Evolutionary conservation across 2,113 vertebrate species (phyloP).

Genomic region (Cyrtonyx montezumae): DNA sequence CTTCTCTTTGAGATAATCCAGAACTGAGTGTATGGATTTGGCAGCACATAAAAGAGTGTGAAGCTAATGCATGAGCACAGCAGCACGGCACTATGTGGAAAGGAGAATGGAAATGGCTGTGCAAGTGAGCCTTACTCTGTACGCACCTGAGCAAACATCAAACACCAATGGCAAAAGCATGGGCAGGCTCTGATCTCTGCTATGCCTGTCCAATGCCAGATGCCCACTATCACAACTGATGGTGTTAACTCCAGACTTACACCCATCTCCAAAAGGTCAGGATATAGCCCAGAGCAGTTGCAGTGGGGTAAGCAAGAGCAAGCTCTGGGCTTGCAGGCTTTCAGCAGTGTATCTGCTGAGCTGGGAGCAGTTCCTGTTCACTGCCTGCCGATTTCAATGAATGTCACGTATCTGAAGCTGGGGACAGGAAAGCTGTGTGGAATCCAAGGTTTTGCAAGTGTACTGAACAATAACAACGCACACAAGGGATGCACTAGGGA

Average conservation of each 20-base stretch:
- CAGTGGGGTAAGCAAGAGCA: not conserved
- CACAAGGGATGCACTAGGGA: not conserved
- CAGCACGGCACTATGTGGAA: not conserved
- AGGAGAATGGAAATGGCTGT: not conserved
- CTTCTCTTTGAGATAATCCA: not conserved
- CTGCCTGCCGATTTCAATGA: not conserved
- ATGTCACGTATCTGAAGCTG: not conserved
- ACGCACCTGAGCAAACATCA: not conserved
- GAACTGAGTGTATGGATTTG: not conserved
- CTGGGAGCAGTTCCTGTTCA: not conserved
- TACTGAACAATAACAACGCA: not conserved
- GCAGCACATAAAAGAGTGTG: not conserved
- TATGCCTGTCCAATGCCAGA: not conserved
- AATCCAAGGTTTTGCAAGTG: not conserved
- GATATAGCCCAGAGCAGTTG: not conserved
- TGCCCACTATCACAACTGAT: not conserved
- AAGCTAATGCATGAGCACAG: not conserved
- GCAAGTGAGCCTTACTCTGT: not conserved
- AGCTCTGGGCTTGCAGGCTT: not conserved
- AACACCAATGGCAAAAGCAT: not conserved
- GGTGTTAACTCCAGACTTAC: not conserved
- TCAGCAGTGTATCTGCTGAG: not conserved
- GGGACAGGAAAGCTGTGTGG: not conserved
- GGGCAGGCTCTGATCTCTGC: not conserved
- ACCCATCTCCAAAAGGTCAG: not conserved